A percentile compares a stretch with the other conserved stretches of the same genome.
These are phyloP conservation scores for Tortricodes alternella DNA, from an alignment of 2,888 invertebrate genomes.

Conservation along the genomic window DNA sequence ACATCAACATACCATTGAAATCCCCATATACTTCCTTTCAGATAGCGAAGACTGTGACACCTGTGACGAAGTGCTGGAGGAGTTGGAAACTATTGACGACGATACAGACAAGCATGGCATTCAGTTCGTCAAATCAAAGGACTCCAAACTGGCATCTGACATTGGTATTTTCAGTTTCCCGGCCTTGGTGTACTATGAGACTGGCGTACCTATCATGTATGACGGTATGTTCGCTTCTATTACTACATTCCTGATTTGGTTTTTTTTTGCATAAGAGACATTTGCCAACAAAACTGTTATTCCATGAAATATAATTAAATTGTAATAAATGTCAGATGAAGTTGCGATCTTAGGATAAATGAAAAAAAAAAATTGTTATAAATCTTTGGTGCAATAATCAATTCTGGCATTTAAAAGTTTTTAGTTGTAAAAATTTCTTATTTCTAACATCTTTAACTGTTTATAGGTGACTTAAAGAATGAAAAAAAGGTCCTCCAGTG, in stretches of 20 bases:
- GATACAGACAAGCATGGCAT: constrained; percentile 96
- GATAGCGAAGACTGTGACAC: constrained; percentile 93
- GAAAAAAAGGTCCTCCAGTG: constrained; percentile 97
- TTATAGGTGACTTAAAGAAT: constrained; percentile 96
- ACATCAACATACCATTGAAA: too few species aligned
- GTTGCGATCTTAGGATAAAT: too few species aligned
- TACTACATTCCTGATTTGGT: not conserved
- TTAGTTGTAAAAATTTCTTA: not conserved
- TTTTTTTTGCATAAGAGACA: too few species aligned
- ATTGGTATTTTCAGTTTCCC: constrained; percentile 96
- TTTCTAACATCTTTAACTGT: constrained; percentile 61
- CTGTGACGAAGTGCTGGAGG: constrained; percentile 93
- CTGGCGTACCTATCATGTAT: constrained; percentile 96
- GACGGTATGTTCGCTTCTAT: constrained; percentile 87
- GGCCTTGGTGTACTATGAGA: constrained; percentile 95
- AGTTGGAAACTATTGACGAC: constrained; percentile 95
- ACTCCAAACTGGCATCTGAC: constrained; percentile 93
- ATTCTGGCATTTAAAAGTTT: too few species aligned
- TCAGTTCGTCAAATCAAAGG: constrained; percentile 96
- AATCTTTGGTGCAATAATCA: too few species aligned
- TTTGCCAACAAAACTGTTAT: too few species aligned
- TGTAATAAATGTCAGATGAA: too few species aligned
- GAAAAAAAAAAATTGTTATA: too few species aligned
- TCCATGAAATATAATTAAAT: too few species aligned
- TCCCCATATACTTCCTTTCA: constrained; percentile 52